phyloP scores from a whole-genome alignment of 1,140 invertebrate genomes.

The Scaptomyza montana region DNA sequence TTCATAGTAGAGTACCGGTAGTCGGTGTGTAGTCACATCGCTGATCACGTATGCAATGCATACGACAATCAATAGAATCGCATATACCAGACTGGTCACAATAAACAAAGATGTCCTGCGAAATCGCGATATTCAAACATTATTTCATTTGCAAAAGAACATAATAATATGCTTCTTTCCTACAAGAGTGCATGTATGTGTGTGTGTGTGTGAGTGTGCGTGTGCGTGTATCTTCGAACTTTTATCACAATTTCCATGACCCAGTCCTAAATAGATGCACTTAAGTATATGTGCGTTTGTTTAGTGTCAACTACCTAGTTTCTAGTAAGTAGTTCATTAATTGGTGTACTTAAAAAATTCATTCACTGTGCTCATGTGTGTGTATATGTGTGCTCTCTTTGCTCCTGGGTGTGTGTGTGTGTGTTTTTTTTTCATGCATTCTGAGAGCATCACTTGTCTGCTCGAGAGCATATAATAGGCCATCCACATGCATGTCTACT shows the following conservation, averaged over 20 bases:
- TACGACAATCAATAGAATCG: conserved; percentile 94
- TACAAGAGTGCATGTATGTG: conserved; percentile 5
- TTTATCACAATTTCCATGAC: conserved; percentile 4
- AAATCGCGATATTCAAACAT: conserved; percentile 7
- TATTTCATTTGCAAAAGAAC: background rate
- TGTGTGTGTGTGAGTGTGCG: conserved; percentile 12
- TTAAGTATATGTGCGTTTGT: conserved; percentile 2
- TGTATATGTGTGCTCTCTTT: conserved; percentile 19
- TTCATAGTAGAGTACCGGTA: conserved; percentile 96
- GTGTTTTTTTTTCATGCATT: conserved; percentile 24
- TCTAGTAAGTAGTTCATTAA: conserved; percentile 5
- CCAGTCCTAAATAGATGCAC: conserved; percentile 13
- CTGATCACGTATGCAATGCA: conserved; percentile 96
- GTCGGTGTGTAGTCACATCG: conserved; percentile 95
- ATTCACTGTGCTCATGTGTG: conserved; percentile 31
- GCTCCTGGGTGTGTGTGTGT: conserved; percentile 6
- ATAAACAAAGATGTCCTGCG: conserved; percentile 96
- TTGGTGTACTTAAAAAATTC: conserved; percentile 19
- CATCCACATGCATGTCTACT: conserved; percentile 25
- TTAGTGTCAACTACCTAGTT: conserved; percentile 37
- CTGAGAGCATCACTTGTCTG: conserved; percentile 29
- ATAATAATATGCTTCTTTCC: background rate
- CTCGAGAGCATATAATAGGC: conserved; percentile 46
- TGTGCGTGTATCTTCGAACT: no score
- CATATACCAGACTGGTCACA: conserved; percentile 97